phyloP scores from a whole-genome alignment of 1,140 invertebrate species.

The Papilio helenus region DNA sequence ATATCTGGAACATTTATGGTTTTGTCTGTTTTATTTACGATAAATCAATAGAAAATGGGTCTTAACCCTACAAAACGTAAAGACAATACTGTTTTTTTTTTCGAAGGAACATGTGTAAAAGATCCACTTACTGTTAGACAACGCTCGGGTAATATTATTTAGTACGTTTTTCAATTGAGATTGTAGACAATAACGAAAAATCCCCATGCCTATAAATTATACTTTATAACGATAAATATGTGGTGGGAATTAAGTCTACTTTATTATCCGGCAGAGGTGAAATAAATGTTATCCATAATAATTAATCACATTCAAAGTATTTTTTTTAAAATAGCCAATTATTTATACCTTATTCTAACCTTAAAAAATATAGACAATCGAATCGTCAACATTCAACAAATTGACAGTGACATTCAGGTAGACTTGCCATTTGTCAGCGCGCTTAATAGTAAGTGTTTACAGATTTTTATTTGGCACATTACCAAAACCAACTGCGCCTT shows the following conservation, averaged over 20 bases:
- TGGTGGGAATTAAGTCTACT: not conserved
- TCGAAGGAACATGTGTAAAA: not conserved
- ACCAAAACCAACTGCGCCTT: too few relatives aligned
- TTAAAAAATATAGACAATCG: not conserved
- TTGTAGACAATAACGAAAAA: constrained; percentile 1
- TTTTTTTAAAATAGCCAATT: too few relatives aligned
- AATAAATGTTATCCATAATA: not conserved
- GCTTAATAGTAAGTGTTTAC: too few relatives aligned
- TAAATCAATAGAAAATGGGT: too few relatives aligned
- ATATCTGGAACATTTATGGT: constrained; percentile 2
- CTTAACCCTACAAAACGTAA: not conserved
- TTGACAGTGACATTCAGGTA: too few relatives aligned
- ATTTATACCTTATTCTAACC: not conserved
- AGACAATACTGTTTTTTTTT: too few relatives aligned
- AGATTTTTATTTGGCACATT: too few relatives aligned
- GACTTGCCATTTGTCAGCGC: too few relatives aligned
- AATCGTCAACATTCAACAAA: too few relatives aligned
- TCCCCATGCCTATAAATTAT: not conserved
- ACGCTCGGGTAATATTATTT: not conserved
- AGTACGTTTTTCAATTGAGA: not conserved
- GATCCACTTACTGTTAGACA: not conserved
- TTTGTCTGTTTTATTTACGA: too few relatives aligned
- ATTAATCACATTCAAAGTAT: not conserved
- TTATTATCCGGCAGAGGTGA: not conserved
- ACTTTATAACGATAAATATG: not conserved